Evolutionary conservation across 2,888 invertebrate genomes (phyloP), one percentile per base, ranked within the genome.

Genomic region (Chrysolina oricalcia): DNA sequence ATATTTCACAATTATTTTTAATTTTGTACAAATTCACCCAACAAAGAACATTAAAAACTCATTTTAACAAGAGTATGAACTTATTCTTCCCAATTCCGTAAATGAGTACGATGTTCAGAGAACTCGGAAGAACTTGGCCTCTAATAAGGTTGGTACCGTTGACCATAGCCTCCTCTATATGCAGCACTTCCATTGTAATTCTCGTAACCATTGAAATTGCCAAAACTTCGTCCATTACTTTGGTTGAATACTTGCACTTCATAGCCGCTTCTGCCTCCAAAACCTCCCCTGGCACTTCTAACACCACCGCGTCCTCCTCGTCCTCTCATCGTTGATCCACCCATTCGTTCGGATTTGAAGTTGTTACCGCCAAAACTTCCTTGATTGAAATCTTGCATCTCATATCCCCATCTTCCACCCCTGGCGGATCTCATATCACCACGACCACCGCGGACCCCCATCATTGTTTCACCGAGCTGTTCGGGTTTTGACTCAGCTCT

Each of bases 401-500:
- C n/a, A n/a, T n/a, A n/a, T n/a, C n/a, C n/a, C n/a, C n/a, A n/a
- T n/a, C n/a, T n/a, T n/a, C 35, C 17, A 11, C 48, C 10, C 17
- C 17, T n/a, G 2, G 17, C 17, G 15, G 15, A 13, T n/a, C 46
- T 27, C n/a, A 15, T 2, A 10, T 92, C 92, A 65, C 92, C 93
- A 11, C 94, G 90, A 40, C 93, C 91, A 23, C 93, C 93, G 21
- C 94, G 93, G 66, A 93, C 91, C 76, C 82, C 81, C 78, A 83
- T 81, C 73, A 77, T 77, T 91, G 91, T 80, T 17, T 78, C 80
- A 9, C 82, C 82, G 91, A 93, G 92, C 78, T 92, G 92, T 83
- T 96, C 96, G 3, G 95, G 95, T 89, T 96, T 97, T 13, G 97
- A 97, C 70, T 97, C 97, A 62, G 98, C 98, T 87, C 97, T 95